phyloP scores from a whole-genome alignment of 2,797 vertebrate species.

The Alca torda region DNA sequence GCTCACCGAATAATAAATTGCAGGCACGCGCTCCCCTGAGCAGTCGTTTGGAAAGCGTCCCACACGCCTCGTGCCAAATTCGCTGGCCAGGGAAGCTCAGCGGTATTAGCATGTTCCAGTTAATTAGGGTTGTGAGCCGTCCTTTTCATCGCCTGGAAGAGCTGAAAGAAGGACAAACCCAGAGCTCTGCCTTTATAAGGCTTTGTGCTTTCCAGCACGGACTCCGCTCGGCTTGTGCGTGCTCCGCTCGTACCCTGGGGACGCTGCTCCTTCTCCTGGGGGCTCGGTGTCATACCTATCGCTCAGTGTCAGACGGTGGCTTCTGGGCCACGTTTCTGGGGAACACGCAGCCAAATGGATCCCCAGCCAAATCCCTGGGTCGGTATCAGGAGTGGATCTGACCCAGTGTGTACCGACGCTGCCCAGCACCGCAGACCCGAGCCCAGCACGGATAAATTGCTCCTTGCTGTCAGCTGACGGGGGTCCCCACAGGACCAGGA shows the following conservation, averaged over 20 bases:
- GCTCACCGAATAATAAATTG: constrained; percentile 3
- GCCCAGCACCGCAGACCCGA: background rate
- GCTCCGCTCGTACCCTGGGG: background rate
- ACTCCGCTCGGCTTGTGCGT: background rate
- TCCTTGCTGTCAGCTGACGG: background rate
- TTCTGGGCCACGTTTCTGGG: background rate
- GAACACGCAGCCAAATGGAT: background rate
- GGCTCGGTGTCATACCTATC: background rate
- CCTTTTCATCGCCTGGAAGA: constrained; percentile 42
- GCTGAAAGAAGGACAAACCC: constrained; percentile 41
- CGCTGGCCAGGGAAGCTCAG: constrained; percentile 54
- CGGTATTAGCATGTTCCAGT: constrained; percentile 52
- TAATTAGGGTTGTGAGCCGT: constrained; percentile 55
- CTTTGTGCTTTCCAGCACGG: background rate
- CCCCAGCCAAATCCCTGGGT: background rate
- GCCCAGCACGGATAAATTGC: background rate
- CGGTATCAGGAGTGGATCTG: background rate
- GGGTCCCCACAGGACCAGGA: background rate
- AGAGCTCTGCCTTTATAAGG: constrained; percentile 59
- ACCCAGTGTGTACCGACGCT: background rate
- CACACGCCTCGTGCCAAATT: constrained; percentile 20
- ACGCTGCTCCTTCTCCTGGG: background rate
- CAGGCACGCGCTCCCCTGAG: background rate
- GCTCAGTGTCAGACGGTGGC: background rate
- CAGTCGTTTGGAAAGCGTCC: constrained; percentile 55